Evolutionary conservation across 2,113 vertebrate genomes (phyloP), one percentile per base, ranked within the genome.

Genomic region (Eubucco bourcierii): DNA sequence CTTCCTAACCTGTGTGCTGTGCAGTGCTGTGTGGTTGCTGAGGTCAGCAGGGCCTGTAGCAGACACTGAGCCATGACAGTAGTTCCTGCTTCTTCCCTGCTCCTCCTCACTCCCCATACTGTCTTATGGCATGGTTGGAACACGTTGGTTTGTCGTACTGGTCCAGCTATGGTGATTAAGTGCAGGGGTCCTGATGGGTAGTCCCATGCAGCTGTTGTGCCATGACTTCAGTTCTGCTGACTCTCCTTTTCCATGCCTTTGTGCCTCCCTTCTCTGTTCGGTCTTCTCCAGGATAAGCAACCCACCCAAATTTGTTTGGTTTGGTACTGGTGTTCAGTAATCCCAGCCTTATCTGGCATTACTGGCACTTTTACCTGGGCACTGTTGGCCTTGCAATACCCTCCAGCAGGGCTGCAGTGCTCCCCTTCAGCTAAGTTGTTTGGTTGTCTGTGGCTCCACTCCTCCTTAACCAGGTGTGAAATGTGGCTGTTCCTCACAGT

Each of bases 381-480:
- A 2, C 37, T 68, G 37, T 1, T 72, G n/a, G 60, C 46, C 24
- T 76, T 80, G 53, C 33, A 39, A 3, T 9, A 2, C 8, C 56
- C 11, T 28, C 19, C 31, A 58, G 0, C 1, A 46, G n/a, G 23
- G 28, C 52, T 68, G 3, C 68, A 39, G 23, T 7, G 2, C 13
- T 80, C 74, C 9, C 27, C 15, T 78, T 76, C 29, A 41, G 1
- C 3, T 7, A 7, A 27, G 2, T 20, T 10, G 4, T 31, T 37
- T 37, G 23, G 7, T 70, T 13, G 21, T 55, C 34, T 71, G 46
- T 56, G 70, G 21, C 12, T 60, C 19, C 37, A 1, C 4, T 75
- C 9, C 14, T 14, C 24, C 15, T 3, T 64, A 27, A 1, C 1
- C 0, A 0, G 19, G 21, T 56, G 20, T 66, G 55, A 17, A 44